Evolutionary conservation across 2,888 invertebrate species (phyloP).

Genomic region (Cordilura impudica): DNA sequence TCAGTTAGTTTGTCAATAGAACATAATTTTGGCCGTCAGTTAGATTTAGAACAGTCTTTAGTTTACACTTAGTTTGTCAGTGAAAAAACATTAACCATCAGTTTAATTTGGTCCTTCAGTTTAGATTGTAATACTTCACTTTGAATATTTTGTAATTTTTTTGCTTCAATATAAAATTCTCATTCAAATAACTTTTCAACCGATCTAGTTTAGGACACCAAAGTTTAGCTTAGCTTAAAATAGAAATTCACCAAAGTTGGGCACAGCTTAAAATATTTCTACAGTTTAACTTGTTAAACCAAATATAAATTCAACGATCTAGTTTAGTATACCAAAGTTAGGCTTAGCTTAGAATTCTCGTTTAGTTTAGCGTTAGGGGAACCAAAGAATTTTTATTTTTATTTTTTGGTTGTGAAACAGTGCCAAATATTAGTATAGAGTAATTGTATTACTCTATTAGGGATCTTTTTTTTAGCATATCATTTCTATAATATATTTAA

Average conservation of each 20-base stretch:
- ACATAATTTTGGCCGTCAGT: neutral
- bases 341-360: slow-evolving; percentile 24
- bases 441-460: slow-evolving; percentile 71
- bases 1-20: neutral
- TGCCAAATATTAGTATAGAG: slow-evolving; percentile 71
- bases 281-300: neutral
- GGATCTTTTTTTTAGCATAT: slow-evolving; percentile 23
- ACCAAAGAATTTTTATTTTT: slow-evolving; percentile 6
- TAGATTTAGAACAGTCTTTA: neutral
- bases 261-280: neutral
- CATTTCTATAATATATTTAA: slow-evolving; percentile 2
- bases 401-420: slow-evolving; percentile 63
- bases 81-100: too few relatives aligned
- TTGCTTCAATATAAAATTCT: neutral
- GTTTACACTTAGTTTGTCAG: neutral
- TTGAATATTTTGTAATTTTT: too few relatives aligned
- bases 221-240: slow-evolving; percentile 44
- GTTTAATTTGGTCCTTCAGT: neutral
- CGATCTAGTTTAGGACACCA: slow-evolving; percentile 46
- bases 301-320: slow-evolving; percentile 8
- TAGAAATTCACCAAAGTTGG: neutral
- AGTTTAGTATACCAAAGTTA: slow-evolving; percentile 36
- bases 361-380: neutral
- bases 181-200: neutral
- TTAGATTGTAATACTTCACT: neutral